These are phyloP conservation scores for Xestia xanthographa DNA, from an alignment of 2,888 invertebrate genomes.

Conservation along the genomic window DNA sequence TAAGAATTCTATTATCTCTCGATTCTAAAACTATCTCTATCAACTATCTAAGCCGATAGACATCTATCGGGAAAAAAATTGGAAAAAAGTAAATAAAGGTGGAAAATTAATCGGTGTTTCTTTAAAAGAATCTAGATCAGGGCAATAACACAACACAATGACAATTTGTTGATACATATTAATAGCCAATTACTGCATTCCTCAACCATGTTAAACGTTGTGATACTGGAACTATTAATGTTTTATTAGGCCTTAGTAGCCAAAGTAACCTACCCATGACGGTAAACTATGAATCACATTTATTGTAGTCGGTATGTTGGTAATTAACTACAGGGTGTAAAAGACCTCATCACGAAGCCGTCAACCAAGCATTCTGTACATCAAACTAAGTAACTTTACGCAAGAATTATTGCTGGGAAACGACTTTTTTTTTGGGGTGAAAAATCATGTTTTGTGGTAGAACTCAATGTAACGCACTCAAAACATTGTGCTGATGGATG, in stretches of 20 bases:
- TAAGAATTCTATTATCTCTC: neutral
- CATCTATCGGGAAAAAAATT: neutral
- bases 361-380: no score
- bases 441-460: no score
- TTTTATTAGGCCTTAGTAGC: conserved; percentile 32
- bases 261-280: conserved; percentile 2
- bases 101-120: neutral
- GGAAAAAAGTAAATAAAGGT: no score
- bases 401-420: no score
- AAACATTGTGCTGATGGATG: no score
- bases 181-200: conserved; percentile 25
- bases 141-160: no score
- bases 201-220: conserved; percentile 1
- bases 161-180: conserved; percentile 6
- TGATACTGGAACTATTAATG: conserved; percentile 38
- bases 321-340: no score
- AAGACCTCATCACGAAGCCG: no score
- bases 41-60: neutral
- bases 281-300: conserved; percentile 9
- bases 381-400: no score
- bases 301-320: neutral
- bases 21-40: neutral
- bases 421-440: no score
- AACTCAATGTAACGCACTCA: no score
- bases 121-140: neutral